Percentiles rank a stretch among this genome's conserved stretches.
Conservation (phyloP, 2,888 invertebrate genomes). For the Drosophila mercatorum region DNA sequence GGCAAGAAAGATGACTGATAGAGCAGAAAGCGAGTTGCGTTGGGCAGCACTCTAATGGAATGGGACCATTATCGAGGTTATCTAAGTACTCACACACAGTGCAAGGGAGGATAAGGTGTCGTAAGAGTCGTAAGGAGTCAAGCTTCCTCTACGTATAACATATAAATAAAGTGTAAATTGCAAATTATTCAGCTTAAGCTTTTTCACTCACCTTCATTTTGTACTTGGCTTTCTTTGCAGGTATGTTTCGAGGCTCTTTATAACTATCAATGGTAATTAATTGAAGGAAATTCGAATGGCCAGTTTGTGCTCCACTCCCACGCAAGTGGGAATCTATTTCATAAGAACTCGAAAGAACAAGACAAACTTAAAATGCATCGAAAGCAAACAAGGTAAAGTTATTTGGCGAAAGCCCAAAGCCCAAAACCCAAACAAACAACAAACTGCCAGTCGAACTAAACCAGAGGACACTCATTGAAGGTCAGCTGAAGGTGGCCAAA, state of each 20-base stretch:
- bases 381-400: conserved; percentile 61
- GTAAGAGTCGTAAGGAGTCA: background rate
- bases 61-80: conserved; percentile 3
- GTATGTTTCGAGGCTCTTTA: conserved; percentile 42
- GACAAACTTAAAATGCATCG: conserved; percentile 71
- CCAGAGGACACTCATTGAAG: conserved; percentile 54
- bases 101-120: background rate
- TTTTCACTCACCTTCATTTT: conserved; percentile 3
- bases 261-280: conserved; percentile 25
- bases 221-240: conserved; percentile 42
- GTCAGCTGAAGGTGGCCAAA: conserved; percentile 65
- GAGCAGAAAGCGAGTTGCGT: conserved; percentile 12
- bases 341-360: background rate
- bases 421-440: conserved; percentile 33
- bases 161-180: background rate
- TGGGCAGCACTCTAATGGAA: background rate
- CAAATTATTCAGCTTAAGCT: background rate
- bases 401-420: conserved; percentile 14
- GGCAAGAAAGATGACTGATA: conserved; percentile 40
- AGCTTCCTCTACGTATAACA: background rate
- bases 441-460: conserved; percentile 30
- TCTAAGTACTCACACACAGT: background rate
- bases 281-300: conserved; percentile 12
- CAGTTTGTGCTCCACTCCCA: background rate
- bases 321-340: conserved; percentile 5